Conservation (phyloP, 2,888 invertebrate species). For the Pegoplata infirma region DNA sequence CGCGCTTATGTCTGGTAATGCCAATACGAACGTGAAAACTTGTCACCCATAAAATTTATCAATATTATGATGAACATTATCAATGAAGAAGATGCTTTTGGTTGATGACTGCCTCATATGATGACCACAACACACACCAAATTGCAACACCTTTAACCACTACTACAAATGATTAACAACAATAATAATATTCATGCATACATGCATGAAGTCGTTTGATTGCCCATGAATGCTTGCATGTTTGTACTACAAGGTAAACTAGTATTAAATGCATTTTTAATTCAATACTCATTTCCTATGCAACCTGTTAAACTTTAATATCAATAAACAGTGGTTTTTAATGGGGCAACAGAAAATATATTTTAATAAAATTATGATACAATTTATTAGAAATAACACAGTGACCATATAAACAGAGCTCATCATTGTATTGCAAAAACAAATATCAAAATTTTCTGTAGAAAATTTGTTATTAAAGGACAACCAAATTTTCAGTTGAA, state of each 20-base stretch:
- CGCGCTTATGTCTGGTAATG: not conserved
- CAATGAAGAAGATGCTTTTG: not conserved
- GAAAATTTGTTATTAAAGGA: too few species aligned
- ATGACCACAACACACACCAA: not conserved
- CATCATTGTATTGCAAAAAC: too few species aligned
- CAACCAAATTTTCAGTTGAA: too few species aligned
- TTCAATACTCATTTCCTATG: not conserved
- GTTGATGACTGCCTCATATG: not conserved
- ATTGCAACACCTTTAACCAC: not conserved
- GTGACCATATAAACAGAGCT: too few species aligned
- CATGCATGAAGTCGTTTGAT: too few species aligned
- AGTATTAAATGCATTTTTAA: conserved; percentile 38
- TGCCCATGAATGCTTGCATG: too few species aligned
- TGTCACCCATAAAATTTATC: not conserved
- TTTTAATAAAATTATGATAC: too few species aligned
- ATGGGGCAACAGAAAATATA: too few species aligned
- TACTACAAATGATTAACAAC: not conserved
- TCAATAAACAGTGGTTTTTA: not conserved
- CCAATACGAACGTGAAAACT: too few species aligned
- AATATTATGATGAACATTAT: not conserved
- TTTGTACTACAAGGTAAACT: conserved; percentile 45
- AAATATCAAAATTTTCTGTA: too few species aligned
- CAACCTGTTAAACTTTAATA: not conserved
- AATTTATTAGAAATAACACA: too few species aligned
- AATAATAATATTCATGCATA: too few species aligned